These are phyloP conservation scores for Oxycera nigricornis DNA, from an alignment of 2,888 invertebrate species.

Conservation along the genomic window DNA sequence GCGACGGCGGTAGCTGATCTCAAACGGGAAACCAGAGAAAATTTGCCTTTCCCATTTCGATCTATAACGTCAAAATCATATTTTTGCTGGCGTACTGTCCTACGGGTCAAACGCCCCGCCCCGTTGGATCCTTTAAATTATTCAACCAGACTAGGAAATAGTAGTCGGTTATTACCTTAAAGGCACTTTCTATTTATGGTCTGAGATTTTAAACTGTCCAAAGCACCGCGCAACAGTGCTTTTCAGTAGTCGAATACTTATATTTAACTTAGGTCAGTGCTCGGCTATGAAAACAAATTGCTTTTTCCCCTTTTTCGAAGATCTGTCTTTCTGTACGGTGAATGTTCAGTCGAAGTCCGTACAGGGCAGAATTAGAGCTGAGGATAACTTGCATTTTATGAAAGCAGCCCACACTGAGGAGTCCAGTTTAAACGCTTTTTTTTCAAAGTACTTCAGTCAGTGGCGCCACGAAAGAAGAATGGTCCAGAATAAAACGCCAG, in stretches of 20 bases:
- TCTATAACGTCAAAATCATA: neutral
- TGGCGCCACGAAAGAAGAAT: no score
- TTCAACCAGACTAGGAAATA: neutral
- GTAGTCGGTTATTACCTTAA: neutral
- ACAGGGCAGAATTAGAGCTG: neutral
- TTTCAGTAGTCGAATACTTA: neutral
- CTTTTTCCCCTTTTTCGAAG: neutral
- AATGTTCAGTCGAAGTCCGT: neutral
- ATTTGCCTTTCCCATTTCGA: neutral
- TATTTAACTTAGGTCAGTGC: no score
- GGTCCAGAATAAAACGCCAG: neutral
- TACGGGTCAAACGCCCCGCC: neutral
- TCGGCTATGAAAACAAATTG: neutral
- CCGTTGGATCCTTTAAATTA: neutral
- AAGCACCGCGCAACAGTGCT: neutral
- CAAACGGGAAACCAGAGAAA: no score
- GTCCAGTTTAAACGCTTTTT: no score
- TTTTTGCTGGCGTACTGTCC: neutral
- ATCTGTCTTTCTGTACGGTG: neutral
- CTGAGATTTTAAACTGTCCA: neutral
- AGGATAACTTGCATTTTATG: neutral
- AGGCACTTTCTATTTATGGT: neutral
- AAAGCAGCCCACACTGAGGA: no score
- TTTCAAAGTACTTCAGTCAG: no score
- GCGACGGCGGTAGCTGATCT: no score